Percentiles rank a stretch among this genome's conserved stretches.
These are phyloP conservation scores for Phyllopteryx taeniolatus DNA, from an alignment of 2,113 vertebrate genomes.

Conservation along the genomic window DNA sequence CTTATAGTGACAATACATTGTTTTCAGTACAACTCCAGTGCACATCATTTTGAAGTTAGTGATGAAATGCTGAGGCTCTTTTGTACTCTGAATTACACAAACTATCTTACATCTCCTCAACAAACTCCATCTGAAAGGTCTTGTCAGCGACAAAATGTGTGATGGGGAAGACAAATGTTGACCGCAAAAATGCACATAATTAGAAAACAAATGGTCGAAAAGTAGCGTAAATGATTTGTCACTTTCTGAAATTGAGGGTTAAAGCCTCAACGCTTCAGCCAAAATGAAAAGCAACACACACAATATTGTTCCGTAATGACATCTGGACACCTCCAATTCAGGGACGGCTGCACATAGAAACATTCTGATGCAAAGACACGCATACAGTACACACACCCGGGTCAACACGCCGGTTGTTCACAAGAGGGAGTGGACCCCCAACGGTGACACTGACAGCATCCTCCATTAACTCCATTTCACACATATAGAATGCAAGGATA, in stretches of 20 bases:
- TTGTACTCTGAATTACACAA: neutral
- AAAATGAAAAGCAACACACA: slow-evolving; percentile 14
- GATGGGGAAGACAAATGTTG: neutral
- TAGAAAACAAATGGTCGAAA: slow-evolving; percentile 12
- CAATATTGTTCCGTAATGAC: slow-evolving; percentile 30
- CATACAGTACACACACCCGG: slow-evolving; percentile 32
- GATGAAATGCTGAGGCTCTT: too few species aligned
- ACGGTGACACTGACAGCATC: slow-evolving; percentile 48
- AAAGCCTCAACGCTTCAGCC: slow-evolving; percentile 29
- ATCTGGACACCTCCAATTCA: slow-evolving; percentile 30
- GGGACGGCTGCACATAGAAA: slow-evolving; percentile 9
- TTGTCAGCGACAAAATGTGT: neutral
- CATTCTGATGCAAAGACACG: slow-evolving; percentile 10
- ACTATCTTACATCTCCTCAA: neutral
- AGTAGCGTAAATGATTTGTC: slow-evolving; percentile 42
- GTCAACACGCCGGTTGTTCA: slow-evolving; percentile 41
- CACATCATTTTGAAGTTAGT: too few species aligned
- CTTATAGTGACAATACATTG: too few species aligned
- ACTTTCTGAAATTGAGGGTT: slow-evolving; percentile 49
- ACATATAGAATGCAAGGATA: slow-evolving; percentile 19
- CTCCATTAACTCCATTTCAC: slow-evolving; percentile 54
- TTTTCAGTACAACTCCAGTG: too few species aligned
- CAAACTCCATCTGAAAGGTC: neutral
- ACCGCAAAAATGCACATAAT: neutral
- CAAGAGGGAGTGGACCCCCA: slow-evolving; percentile 30